Evolutionary conservation across 2,888 invertebrate species (phyloP).

Genomic region (Strigamia transsilvanica): DNA sequence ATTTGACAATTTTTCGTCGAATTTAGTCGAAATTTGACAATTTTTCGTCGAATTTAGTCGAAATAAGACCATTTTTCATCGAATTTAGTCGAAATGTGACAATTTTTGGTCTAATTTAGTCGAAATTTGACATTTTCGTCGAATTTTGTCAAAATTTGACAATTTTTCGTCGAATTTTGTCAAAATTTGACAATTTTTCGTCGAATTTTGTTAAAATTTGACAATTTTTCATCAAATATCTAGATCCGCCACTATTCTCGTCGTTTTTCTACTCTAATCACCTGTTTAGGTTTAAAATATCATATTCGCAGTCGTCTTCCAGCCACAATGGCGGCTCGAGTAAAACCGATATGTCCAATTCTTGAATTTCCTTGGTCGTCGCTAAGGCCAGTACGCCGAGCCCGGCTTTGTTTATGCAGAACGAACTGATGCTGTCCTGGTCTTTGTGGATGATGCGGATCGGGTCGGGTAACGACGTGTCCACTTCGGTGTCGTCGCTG

Average conservation of each 20-base stretch:
- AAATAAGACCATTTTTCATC: too few species aligned
- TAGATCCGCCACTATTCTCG: too few species aligned
- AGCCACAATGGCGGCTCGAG: slow-evolving; percentile 92
- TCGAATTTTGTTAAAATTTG: too few species aligned
- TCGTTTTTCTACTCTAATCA: slow-evolving; percentile 52
- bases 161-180: too few species aligned
- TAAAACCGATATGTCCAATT: slow-evolving; percentile 93
- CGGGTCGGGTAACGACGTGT: slow-evolving; percentile 73
- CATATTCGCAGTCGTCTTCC: slow-evolving; percentile 96
- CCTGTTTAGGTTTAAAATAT: slow-evolving; percentile 73
- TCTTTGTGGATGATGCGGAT: slow-evolving; percentile 98
- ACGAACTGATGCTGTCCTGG: slow-evolving; percentile 96
- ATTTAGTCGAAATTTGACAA: too few species aligned
- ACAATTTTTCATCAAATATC: too few species aligned
- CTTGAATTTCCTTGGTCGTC: slow-evolving; percentile 95
- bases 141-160: too few species aligned
- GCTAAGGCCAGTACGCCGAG: slow-evolving; percentile 87
- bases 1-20: too few species aligned
- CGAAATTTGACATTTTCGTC: slow-evolving; percentile 50
- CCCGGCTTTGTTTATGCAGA: slow-evolving; percentile 91
- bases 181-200: too few species aligned
- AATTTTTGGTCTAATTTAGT: too few species aligned
- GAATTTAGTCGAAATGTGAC: too few species aligned
- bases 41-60: too few species aligned
- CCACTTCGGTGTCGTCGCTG: slow-evolving; percentile 60